Percentiles rank a stretch among this genome's conserved stretches.
Conservation (phyloP, 2,888 invertebrate species). For the Hydrotaea cyrtoneurina region DNA sequence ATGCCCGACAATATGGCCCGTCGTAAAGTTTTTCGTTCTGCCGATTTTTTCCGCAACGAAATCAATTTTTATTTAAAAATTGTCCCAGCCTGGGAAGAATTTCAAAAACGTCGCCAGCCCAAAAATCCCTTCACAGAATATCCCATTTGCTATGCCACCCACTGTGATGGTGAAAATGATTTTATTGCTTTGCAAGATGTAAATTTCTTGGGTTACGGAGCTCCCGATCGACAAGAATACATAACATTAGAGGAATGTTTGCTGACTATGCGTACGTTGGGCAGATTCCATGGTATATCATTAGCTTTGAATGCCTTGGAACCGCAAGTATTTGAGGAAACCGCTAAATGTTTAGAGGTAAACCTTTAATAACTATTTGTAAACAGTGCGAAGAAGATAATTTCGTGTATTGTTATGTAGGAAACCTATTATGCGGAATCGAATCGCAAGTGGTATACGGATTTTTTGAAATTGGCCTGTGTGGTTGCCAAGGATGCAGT, state of each 20-base stretch:
- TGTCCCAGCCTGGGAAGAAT: conserved; percentile 76
- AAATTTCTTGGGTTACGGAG: conserved; percentile 80
- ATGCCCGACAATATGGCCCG: conserved; percentile 85
- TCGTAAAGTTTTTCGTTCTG: conserved; percentile 84
- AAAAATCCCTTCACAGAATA: conserved; percentile 82
- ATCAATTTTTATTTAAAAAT: conserved; percentile 84
- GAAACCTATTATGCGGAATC: conserved; percentile 84
- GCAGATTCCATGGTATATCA: conserved; percentile 84
- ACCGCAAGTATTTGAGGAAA: conserved; percentile 81
- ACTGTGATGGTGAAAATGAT: conserved; percentile 83
- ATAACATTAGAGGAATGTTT: conserved; percentile 82
- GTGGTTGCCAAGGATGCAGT: conserved; percentile 85
- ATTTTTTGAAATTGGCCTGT: conserved; percentile 82
- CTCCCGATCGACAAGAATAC: conserved; percentile 82
- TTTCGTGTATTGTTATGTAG: too few relatives aligned
- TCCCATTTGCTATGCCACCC: conserved; percentile 81
- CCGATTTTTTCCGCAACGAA: conserved; percentile 87
- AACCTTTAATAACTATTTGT: neutral
- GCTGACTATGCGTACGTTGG: conserved; percentile 82
- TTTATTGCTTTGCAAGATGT: conserved; percentile 83
- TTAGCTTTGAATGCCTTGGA: conserved; percentile 83
- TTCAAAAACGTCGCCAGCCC: conserved; percentile 73
- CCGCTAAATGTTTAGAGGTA: conserved; percentile 78
- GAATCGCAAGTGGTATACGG: conserved; percentile 83
- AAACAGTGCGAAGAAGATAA: too few relatives aligned